A percentile compares a stretch with the other conserved stretches of the same genome.
Conservation (phyloP, 2,888 invertebrate species). For the Crossocerus cetratus region DNA sequence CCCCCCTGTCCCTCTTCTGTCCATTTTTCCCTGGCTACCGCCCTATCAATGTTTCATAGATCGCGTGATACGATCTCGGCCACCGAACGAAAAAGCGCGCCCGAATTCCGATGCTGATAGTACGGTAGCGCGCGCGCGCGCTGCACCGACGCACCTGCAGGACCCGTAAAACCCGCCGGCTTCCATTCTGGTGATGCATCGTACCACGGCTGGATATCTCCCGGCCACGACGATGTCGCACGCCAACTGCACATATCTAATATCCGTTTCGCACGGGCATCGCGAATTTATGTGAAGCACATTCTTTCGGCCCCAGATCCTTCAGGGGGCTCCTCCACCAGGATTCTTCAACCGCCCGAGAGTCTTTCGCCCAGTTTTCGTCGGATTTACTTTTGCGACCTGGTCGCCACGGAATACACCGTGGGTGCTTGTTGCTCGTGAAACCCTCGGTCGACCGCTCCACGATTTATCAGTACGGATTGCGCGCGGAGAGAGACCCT, state of each 20-base stretch:
- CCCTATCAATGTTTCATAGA: constrained; percentile 64
- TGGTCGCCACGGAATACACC: not conserved
- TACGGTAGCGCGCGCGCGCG: constrained; percentile 19
- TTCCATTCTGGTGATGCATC: constrained; percentile 53
- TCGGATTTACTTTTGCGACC: not conserved
- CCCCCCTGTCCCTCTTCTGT: constrained; percentile 38
- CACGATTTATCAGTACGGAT: too few species aligned
- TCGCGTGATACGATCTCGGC: constrained; percentile 56
- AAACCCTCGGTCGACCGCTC: too few species aligned
- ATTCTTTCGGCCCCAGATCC: not conserved
- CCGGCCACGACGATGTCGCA: constrained; percentile 48
- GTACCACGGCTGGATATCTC: constrained; percentile 44
- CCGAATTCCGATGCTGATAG: constrained; percentile 51
- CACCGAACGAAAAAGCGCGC: constrained; percentile 41
- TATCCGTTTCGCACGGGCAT: constrained; percentile 66
- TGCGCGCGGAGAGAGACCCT: not conserved
- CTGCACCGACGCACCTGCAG: constrained; percentile 26
- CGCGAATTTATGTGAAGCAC: constrained; percentile 58
- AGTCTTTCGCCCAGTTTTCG: not conserved
- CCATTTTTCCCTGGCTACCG: constrained; percentile 32
- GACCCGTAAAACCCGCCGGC: constrained; percentile 27
- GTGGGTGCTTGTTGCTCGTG: not conserved
- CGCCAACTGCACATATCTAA: constrained; percentile 61
- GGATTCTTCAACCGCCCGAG: too few species aligned
- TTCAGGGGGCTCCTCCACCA: too few species aligned